Base-by-base conservation (phyloP, 2,888 invertebrate genomes). In the Drosophila barbarae region DNA sequence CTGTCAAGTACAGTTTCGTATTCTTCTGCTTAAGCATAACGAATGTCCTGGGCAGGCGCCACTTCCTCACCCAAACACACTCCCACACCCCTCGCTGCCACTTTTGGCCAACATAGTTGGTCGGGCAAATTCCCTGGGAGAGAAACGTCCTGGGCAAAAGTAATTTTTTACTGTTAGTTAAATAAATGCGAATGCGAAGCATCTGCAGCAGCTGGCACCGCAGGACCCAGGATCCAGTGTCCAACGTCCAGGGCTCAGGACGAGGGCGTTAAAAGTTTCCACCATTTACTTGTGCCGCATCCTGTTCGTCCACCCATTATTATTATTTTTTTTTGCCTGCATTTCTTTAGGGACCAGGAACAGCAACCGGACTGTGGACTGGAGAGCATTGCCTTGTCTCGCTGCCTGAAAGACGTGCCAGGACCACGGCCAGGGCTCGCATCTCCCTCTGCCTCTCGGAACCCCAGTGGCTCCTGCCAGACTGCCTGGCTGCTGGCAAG, bases 11-110 rank as follows among this genome's bases (percentile, higher is more conserved):
- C 84, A 87, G 86, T 85, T 80, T 81, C 86, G 76, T 84, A 75
- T 79, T 79, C 84, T 87, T 79, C 73, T 87, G 81, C 86, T 87
- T 86, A 86, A 87, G 86, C 83, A 84, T 84, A 86, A 86, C 86
- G 83, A 87, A 87, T 86, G 87, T 76, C 75, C 80, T 77, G 51
- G 41, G 36, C 65, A 21, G 41, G 50, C 30, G 26, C 46, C 47
- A 34, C 58, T 53, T 42, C 61, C 46, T 23, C 34, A 12, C 26
- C 41, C 41, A 21, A 23, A 26, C n/a, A 26, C 15, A 13, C 21
- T 15, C 12, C 30, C 34, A 23, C 9, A 10, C 47, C 26, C 23
- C 23, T 23, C 30, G 26, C 49, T 44, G 41, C 51, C 58, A 52
- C 49, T 60, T 61, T 52, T 34, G 58, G 38, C 46, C 61, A 39